These are phyloP conservation scores for Nephrocerus scutellatus DNA, from an alignment of 2,888 invertebrate genomes.

Conservation along the genomic window DNA sequence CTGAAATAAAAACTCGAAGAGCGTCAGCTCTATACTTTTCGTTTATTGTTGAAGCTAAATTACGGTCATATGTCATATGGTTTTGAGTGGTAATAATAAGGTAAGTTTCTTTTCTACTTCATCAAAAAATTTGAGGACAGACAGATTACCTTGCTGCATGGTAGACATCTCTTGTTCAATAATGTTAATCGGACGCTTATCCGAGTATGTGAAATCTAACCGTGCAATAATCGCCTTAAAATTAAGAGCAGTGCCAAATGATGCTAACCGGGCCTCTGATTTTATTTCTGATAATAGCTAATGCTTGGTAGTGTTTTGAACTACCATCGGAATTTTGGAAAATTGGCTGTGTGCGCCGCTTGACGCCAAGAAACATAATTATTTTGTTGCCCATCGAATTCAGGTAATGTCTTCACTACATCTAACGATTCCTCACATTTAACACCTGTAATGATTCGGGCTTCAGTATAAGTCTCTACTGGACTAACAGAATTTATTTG, in stretches of 20 bases:
- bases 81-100: conserved; percentile 14
- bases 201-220: conserved; percentile 2
- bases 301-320: conserved; percentile 16
- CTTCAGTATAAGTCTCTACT: too few relatives aligned
- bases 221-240: too few relatives aligned
- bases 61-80: conserved; percentile 13
- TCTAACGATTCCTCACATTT: too few relatives aligned
- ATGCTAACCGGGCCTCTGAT: conserved; percentile 8
- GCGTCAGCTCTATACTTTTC: conserved; percentile 18
- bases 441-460: too few relatives aligned
- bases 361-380: conserved; percentile 18
- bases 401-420: too few relatives aligned
- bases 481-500: too few relatives aligned
- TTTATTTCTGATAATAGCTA: conserved; percentile 15
- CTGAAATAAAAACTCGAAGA: conserved; percentile 16
- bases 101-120: conserved; percentile 14
- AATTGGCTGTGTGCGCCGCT: conserved; percentile 14
- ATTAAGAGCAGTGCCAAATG: too few relatives aligned
- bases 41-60: conserved; percentile 11
- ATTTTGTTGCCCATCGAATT: too few relatives aligned
- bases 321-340: conserved; percentile 13
- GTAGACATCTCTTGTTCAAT: conserved; percentile 4
- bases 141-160: not conserved
- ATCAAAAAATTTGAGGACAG: conserved; percentile 2
- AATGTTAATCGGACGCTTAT: conserved; percentile 7